These are phyloP conservation scores for Ochropleura plecta DNA, from an alignment of 2,888 invertebrate genomes.

Conservation along the genomic window DNA sequence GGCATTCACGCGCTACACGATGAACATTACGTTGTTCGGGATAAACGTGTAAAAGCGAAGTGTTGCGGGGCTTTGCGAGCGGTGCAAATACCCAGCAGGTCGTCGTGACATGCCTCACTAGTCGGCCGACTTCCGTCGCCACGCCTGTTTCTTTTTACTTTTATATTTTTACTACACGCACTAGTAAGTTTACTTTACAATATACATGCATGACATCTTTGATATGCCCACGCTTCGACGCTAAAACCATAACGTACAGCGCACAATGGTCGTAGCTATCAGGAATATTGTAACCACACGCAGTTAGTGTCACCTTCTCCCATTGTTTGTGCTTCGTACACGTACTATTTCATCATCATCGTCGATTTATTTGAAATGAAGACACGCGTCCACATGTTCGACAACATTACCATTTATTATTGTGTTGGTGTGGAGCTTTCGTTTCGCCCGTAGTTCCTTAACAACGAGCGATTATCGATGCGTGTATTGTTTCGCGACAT, in stretches of 20 bases:
- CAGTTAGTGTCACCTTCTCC: constrained; percentile 77
- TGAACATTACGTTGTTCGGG: constrained; percentile 45
- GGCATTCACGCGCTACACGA: constrained; percentile 34
- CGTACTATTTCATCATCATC: constrained; percentile 83
- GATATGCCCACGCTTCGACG: constrained; percentile 70
- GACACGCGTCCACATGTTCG: constrained; percentile 80
- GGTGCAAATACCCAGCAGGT: constrained; percentile 65
- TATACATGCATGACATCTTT: constrained; percentile 66
- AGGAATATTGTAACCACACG: constrained; percentile 71
- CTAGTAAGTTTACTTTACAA: constrained; percentile 63
- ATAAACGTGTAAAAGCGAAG: constrained; percentile 60
- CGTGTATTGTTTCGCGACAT: constrained; percentile 85
- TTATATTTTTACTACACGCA: constrained; percentile 72
- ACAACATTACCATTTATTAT: constrained; percentile 82
- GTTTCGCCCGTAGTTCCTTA: constrained; percentile 80
- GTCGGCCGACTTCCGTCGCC: constrained; percentile 72
- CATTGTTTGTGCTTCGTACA: constrained; percentile 79
- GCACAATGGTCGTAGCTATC: constrained; percentile 71
- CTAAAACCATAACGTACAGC: constrained; percentile 70
- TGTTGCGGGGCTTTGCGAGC: constrained; percentile 55
- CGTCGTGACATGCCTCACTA: constrained; percentile 74
- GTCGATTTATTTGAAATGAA: constrained; percentile 81
- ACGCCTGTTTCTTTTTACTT: constrained; percentile 76
- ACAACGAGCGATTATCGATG: constrained; percentile 84
- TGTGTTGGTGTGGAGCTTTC: constrained; percentile 80